phyloP scores from a whole-genome alignment of 2,797 vertebrate species.

The Lepilemur ruficaudatus region DNA sequence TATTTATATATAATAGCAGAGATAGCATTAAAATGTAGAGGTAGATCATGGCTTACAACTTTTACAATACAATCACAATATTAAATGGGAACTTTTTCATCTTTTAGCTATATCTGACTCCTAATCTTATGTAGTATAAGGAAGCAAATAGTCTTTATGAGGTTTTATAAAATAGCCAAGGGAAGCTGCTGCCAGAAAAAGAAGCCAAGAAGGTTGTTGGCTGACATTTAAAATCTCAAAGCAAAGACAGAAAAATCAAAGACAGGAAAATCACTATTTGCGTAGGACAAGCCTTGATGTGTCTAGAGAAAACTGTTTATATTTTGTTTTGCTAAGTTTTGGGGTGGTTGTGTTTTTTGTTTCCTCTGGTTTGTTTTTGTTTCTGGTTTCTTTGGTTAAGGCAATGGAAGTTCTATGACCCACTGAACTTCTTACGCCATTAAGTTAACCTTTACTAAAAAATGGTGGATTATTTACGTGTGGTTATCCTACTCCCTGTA shows the following conservation, averaged over 20 bases:
- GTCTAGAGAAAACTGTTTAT: constrained; percentile 45
- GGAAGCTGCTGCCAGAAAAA: constrained; percentile 22
- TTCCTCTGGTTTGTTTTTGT: constrained; percentile 26
- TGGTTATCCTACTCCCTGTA: not conserved
- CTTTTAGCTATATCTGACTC: not conserved
- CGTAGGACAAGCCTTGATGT: constrained; percentile 39
- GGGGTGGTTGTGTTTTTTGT: not conserved
- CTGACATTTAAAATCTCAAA: constrained; percentile 75
- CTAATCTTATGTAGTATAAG: not conserved
- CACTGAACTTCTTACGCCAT: constrained; percentile 46
- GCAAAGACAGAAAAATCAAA: constrained; percentile 66
- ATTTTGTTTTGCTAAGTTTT: constrained; percentile 59
- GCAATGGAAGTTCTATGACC: constrained; percentile 29
- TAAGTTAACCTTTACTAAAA: constrained; percentile 57
- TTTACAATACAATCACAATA: not conserved
- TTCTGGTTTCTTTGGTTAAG: constrained; percentile 49
- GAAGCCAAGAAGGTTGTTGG: constrained; percentile 68
- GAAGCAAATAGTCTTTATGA: constrained; percentile 33
- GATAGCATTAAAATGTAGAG: not conserved
- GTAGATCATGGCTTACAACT: not conserved
- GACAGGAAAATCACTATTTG: constrained; percentile 67
- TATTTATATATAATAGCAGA: not conserved
- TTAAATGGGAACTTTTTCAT: not conserved
- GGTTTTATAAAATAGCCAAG: constrained; percentile 53
- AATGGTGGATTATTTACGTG: not conserved